These are phyloP conservation scores for Tamias sibiricus DNA, from an alignment of 2,113 vertebrate genomes.

Conservation along the genomic window DNA sequence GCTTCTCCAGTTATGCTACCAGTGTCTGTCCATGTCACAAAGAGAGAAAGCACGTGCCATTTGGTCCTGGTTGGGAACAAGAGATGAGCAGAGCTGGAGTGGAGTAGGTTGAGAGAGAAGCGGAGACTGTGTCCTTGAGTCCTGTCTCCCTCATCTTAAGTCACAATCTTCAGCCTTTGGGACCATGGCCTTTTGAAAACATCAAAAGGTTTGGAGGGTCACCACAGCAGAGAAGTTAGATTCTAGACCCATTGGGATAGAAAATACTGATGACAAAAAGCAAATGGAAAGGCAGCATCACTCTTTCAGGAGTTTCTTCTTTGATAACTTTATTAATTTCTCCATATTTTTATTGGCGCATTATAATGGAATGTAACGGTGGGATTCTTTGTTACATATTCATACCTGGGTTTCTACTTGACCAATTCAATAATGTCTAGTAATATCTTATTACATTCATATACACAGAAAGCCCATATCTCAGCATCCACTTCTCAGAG, in stretches of 20 bases:
- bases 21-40: background rate
- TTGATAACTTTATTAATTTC: background rate
- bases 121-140: background rate
- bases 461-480: background rate
- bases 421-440: background rate
- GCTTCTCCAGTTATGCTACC: background rate
- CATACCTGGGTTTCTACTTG: background rate
- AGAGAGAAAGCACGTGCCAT: background rate
- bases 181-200: background rate
- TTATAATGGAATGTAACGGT: too few species aligned
- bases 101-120: background rate
- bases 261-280: constrained; percentile 1
- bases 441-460: background rate
- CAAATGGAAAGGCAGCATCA: background rate
- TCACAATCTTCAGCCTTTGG: background rate
- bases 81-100: background rate
- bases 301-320: background rate
- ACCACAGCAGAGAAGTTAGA: background rate
- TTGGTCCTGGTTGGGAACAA: background rate
- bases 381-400: too few species aligned
- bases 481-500: background rate
- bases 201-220: background rate
- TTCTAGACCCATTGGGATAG: background rate
- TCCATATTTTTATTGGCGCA: too few species aligned
- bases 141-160: background rate